Evolutionary conservation across 1,140 invertebrate genomes (phyloP).

Genomic region (Metaphire vulgaris): DNA sequence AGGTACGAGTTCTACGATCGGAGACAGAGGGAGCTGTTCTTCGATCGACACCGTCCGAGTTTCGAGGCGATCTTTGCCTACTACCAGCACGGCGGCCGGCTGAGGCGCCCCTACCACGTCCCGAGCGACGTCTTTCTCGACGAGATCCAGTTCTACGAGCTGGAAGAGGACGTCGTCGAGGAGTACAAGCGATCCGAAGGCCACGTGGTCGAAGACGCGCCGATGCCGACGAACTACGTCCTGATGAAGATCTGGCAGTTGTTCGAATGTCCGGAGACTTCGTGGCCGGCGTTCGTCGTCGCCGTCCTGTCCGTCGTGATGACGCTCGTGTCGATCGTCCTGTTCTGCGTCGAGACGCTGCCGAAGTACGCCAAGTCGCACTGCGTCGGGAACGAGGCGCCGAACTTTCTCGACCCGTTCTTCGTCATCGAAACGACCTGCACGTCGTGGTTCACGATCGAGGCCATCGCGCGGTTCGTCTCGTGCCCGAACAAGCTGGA

Average conservation of each 20-base stretch:
- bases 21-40: constrained; percentile 49
- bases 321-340: constrained; percentile 47
- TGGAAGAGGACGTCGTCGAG: constrained; percentile 47
- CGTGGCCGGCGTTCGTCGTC: constrained; percentile 44
- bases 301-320: constrained; percentile 48
- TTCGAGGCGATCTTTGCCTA: constrained; percentile 88
- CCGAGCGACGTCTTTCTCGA: constrained; percentile 50
- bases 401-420: constrained; percentile 44
- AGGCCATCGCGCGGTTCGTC: constrained; percentile 51
- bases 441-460: constrained; percentile 55
- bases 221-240: constrained; percentile 41
- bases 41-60: constrained; percentile 51
- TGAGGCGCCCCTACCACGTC: constrained; percentile 45
- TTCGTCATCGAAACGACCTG: constrained; percentile 51
- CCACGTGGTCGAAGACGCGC: constrained; percentile 41
- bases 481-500: constrained; percentile 51
- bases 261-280: constrained; percentile 51
- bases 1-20: constrained; percentile 47
- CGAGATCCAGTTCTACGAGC: constrained; percentile 50
- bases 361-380: constrained; percentile 35
- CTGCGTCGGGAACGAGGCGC: constrained; percentile 36
- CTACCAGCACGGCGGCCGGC: constrained; percentile 60
- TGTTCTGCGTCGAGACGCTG: constrained; percentile 51
- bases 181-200: constrained; percentile 49
- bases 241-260: constrained; percentile 48